Base-by-base conservation (phyloP, 2,888 invertebrate species). In the Melieria omissa region DNA sequence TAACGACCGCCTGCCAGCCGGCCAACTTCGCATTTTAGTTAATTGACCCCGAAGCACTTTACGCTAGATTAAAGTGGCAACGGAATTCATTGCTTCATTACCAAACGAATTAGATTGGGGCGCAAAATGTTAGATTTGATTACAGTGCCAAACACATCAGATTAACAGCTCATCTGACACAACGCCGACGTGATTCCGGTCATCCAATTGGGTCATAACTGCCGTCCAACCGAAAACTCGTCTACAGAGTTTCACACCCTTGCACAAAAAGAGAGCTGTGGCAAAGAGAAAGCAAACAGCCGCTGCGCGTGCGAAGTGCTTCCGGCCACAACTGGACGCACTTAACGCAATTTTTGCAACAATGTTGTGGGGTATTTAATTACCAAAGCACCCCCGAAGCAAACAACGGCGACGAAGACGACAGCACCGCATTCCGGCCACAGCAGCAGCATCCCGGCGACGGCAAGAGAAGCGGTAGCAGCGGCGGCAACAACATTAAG, bases 261-360 rank as follows among this genome's bases (percentile, higher is more conserved):
- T 29, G 29, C 29, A 29, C 29, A 29, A 29, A 2, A 29, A 29
- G 29, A 29, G 29, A 29, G 29, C 29, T 29, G 29, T 29, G 29
- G 29, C 29, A 29, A 29, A 29, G 29, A 29, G 29, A 29, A 29
- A 29, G 29, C 29, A 29, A 29, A 29, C 71, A 47, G 45, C 14
- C 41, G 54, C 41, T 41, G 70, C 68, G 68, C 61, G 67, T 73
- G 74, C 68, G 74, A 76, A 78, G 73, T 73, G 74, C 73, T 77
- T 76, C 76, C 81, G 77, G 67, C 70, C 75, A 70, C n/a, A 61
- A 61, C 8, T 60, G n/a, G 61, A 67, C 61, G 69, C 80, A 78
- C 72, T 77, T 75, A 75, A 65, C 74, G 71, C 73, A 80, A 75
- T 78, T 80, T 76, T 75, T 77, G 76, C 78, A 47, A 16, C 55